These are phyloP conservation scores for Amorpha juglandis DNA, from an alignment of 2,888 invertebrate genomes.

Conservation along the genomic window DNA sequence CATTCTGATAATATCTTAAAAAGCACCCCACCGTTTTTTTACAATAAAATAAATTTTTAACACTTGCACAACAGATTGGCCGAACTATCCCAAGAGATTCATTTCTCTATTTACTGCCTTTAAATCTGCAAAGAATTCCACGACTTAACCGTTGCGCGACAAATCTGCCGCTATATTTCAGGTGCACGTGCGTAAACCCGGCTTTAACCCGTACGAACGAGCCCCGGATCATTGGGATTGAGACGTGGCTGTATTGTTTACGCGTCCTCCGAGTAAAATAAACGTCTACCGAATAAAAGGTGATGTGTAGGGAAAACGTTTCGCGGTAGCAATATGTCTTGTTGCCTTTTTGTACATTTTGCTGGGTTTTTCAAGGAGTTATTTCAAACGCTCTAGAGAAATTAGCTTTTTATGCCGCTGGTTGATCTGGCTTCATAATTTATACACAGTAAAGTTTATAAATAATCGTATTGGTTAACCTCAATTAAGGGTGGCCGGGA, in stretches of 20 bases:
- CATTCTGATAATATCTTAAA: too few species aligned
- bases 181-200: constrained; percentile 34
- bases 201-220: constrained; percentile 41
- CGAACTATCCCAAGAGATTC: too few species aligned
- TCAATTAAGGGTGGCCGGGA: too few species aligned
- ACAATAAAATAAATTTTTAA: too few species aligned
- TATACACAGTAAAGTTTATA: too few species aligned
- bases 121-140: background rate
- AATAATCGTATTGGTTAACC: too few species aligned
- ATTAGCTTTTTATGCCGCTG: background rate
- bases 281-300: constrained; percentile 28
- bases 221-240: constrained; percentile 45
- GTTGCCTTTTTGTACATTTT: background rate
- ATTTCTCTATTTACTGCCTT: background rate
- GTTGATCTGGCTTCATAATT: background rate
- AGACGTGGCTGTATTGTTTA: constrained; percentile 38
- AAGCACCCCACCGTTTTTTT: too few species aligned
- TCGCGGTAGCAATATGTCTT: constrained; percentile 18
- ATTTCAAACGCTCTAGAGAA: background rate
- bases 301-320: constrained; percentile 10
- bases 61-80: too few species aligned
- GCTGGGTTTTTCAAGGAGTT: background rate
- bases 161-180: constrained; percentile 39
- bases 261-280: constrained; percentile 31
- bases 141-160: constrained; percentile 5